Evolutionary conservation across 92 coral and sea anemone genomes (phyloP).

Genomic region (Bergia puertoricense): DNA sequence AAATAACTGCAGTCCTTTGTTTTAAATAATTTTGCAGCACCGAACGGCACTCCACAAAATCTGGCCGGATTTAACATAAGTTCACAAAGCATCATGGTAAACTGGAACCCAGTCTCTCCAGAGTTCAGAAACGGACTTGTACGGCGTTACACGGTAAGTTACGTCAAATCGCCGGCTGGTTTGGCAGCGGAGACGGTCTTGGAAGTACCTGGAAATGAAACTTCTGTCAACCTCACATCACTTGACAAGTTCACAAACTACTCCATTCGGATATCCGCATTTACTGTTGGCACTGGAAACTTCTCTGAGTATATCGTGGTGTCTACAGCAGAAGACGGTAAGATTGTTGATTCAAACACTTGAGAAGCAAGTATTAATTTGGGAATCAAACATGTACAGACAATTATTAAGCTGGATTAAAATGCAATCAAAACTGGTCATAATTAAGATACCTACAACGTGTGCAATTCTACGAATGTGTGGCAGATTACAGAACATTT

Average conservation of each 20-base stretch:
- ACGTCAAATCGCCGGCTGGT: not conserved
- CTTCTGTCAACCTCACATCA: not conserved
- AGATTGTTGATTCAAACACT: not conserved
- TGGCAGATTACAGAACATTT: no score
- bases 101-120: not conserved
- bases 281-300: slow-evolving; percentile 21
- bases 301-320: slow-evolving; percentile 9
- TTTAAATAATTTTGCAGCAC: not conserved
- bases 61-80: slow-evolving; percentile 20
- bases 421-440: no score
- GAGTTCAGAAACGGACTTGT: slow-evolving; percentile 6
- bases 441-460: no score
- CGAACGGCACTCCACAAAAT: not conserved
- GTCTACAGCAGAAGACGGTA: slow-evolving; percentile 16
- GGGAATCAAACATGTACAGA: not conserved
- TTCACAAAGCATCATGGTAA: slow-evolving; percentile 6
- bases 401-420: no score
- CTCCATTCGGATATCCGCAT: slow-evolving; percentile 17
- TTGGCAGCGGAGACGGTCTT: not conserved
- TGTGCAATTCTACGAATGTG: no score
- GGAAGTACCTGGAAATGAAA: not conserved
- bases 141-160: not conserved
- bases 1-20: not conserved
- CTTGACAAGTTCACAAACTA: slow-evolving; percentile 11
- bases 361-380: not conserved